Evolutionary conservation across 2,797 vertebrate genomes (phyloP), one percentile per base, ranked within the genome.

Genomic region (Clarias platycephalus): DNA sequence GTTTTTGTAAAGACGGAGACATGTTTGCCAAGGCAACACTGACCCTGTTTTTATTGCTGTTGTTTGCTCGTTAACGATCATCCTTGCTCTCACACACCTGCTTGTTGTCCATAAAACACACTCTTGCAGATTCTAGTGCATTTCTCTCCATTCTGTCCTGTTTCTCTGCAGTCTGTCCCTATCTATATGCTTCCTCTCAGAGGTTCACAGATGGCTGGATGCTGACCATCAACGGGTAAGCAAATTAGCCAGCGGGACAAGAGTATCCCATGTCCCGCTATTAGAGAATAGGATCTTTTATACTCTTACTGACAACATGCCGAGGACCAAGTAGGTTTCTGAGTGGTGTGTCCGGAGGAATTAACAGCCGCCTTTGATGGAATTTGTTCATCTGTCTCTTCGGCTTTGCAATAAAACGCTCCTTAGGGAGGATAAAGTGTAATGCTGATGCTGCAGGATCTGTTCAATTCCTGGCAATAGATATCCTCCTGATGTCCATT

Each of bases 191-290:
- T 75, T 49, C 55, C 12, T 86, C 84, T 40, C 77, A 26, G 60
- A 44, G 80, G 76, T 91, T 89, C 84, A 88, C 89, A 90, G 88
- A 87, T 86, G 88, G 55, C 24, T 82, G 74, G 89, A 87, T 88
- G 81, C 77, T 85, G 89, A 86, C 87, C 84, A 64, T 86, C 83
- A 88, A 83, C 79, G 84, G 85, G 83, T 89, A 88, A 88, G 87
- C 79, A 89, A 88, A 89, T 88, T 49, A 80, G 44, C 22, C 28
- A 79, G 72, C 82, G 75, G 57, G 31, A 37, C 57, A 31, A 37
- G 76, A 87, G 55, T 28, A 84, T 87, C 49, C 84, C 63, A 83
- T 81, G 85, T 53, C 74, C 26, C 9, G 22, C 16, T 78, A 37
- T n/a, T 78, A 37, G 28, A 40, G 60, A 34, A 37, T 2, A 77